Evolutionary conservation across 2,797 vertebrate species (phyloP).

Genomic region (Ammospiza maritima): DNA sequence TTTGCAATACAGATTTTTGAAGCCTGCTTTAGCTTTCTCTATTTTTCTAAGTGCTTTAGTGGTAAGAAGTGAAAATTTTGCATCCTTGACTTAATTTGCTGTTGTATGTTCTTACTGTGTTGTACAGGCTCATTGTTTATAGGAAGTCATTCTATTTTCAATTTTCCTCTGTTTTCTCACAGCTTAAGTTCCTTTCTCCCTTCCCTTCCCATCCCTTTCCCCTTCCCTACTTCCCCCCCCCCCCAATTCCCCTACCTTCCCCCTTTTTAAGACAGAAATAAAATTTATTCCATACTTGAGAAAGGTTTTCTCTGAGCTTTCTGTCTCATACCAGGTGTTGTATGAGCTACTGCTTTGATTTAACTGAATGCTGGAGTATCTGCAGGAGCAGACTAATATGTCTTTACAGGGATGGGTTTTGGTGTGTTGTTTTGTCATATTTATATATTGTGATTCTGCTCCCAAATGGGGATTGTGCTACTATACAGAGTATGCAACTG

Average conservation of each 20-base stretch:
- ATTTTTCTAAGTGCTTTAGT: neutral
- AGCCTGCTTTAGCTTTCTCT: neutral
- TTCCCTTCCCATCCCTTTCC: neutral
- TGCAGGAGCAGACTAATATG: neutral
- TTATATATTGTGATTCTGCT: constrained; percentile 54
- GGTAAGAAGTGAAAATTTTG: neutral
- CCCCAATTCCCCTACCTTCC: neutral
- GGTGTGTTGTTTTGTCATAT: constrained; percentile 47
- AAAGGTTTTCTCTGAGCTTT: constrained; percentile 1
- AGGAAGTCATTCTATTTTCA: neutral
- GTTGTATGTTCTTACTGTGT: neutral
- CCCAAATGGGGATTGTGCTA: constrained; percentile 22
- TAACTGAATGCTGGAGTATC: constrained; percentile 21
- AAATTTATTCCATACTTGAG: neutral
- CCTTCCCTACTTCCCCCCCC: neutral
- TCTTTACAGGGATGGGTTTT: constrained; percentile 4
- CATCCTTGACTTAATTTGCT: neutral
- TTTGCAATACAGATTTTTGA: neutral
- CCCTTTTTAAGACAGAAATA: constrained; percentile 2
- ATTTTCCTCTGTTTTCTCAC: neutral
- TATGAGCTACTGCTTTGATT: constrained; percentile 52
- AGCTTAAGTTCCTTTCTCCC: neutral
- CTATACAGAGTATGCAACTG: constrained; percentile 25
- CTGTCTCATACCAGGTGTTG: constrained; percentile 27
- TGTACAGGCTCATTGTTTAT: neutral